Conservation (phyloP, 92 coral and sea anemone species). For the Hydrozoanthus gracilis region DNA sequence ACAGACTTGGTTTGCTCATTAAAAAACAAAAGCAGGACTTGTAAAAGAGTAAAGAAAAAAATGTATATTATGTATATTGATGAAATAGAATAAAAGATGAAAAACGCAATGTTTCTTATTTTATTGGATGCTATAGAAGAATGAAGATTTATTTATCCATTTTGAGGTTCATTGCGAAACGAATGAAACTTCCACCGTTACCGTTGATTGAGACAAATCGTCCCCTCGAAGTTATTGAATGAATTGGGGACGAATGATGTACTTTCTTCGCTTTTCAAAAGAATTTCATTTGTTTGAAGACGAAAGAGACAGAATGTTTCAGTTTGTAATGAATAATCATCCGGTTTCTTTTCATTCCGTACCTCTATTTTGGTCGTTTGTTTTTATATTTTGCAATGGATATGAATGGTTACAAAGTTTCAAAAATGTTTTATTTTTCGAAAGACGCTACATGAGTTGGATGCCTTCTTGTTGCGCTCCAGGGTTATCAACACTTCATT, state of each 20-base stretch:
- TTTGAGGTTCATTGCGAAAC: background rate
- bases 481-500: background rate
- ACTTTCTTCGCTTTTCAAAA: conserved; percentile 9
- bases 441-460: background rate
- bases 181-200: background rate
- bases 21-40: background rate
- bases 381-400: background rate
- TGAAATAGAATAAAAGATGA: background rate
- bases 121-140: background rate
- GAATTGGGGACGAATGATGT: conserved; percentile 19
- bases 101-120: conserved; percentile 2
- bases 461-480: conserved; percentile 17
- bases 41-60: background rate
- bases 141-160: conserved; percentile 3
- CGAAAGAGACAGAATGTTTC: background rate
- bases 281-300: background rate
- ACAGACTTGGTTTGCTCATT: conserved; percentile 1
- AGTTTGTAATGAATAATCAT: background rate
- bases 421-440: background rate
- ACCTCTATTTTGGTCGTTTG: background rate
- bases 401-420: background rate
- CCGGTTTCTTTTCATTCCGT: background rate
- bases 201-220: background rate
- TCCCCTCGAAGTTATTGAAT: conserved; percentile 9
- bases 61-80: background rate